A percentile compares a stretch with the other conserved stretches of the same genome.
Conservation (phyloP, 2,888 invertebrate genomes). For the Leptogaster cylindrica region DNA sequence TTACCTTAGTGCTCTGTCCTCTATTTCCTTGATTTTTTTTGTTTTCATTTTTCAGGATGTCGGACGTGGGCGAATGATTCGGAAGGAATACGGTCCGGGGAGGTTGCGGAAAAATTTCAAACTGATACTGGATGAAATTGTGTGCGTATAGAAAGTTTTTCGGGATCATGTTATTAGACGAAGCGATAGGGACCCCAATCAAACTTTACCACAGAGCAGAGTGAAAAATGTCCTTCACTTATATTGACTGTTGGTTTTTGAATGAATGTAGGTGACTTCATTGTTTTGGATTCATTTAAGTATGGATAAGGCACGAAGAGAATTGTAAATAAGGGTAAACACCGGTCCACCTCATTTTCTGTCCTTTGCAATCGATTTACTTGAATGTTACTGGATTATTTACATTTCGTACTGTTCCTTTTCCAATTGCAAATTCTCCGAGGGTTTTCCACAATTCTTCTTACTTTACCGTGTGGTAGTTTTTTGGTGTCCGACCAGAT, state of each 20-base stretch:
- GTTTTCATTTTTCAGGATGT: slow-evolving; percentile 4
- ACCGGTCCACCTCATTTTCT: neutral
- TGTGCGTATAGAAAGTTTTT: slow-evolving; percentile 1
- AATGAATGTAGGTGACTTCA: slow-evolving; percentile 2
- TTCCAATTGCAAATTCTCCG: slow-evolving; percentile 1
- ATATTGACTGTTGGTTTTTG: slow-evolving; percentile 23
- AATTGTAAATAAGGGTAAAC: neutral
- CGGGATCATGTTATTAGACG: neutral
- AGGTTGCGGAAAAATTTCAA: too few species aligned
- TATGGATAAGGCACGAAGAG: slow-evolving; percentile 6
- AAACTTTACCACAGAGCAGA: neutral
- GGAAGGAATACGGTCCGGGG: too few species aligned
- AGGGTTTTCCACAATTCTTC: too few species aligned
- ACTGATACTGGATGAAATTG: too few species aligned
- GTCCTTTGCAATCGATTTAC: slow-evolving; percentile 5
- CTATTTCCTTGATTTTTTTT: slow-evolving; percentile 17
- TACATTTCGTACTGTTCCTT: neutral
- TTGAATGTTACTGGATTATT: slow-evolving; percentile 15
- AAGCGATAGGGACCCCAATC: neutral
- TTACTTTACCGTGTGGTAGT: too few species aligned
- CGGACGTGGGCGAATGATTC: too few species aligned
- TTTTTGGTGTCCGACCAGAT: too few species aligned
- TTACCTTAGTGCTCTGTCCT: slow-evolving; percentile 10
- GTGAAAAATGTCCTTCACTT: neutral
- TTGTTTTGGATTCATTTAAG: slow-evolving; percentile 3